Conservation (phyloP, 2,888 invertebrate species). For the Unio delphinus region DNA sequence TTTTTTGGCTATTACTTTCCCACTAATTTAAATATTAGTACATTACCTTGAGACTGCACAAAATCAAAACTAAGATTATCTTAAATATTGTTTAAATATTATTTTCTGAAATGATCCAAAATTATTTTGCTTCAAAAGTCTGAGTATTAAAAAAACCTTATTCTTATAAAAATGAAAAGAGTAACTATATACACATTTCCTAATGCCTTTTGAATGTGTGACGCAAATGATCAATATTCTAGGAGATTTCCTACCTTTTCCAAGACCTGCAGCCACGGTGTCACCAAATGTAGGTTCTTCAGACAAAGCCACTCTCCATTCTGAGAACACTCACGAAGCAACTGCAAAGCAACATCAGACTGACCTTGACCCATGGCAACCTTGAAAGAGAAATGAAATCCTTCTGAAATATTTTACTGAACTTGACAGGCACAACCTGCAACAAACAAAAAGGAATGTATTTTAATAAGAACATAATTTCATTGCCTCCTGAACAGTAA, state of each 20-base stretch:
- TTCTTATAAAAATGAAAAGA: no score
- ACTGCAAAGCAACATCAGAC: conserved; percentile 77
- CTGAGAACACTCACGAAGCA: conserved; percentile 76
- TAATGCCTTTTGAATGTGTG: no score
- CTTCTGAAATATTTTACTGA: not conserved
- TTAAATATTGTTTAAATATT: no score
- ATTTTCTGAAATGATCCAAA: no score
- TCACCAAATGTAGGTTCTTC: conserved; percentile 86
- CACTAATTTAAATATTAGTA: not conserved
- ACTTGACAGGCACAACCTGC: not conserved
- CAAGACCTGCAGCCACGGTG: conserved; percentile 80
- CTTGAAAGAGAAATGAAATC: conserved; percentile 67
- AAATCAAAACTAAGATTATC: no score
- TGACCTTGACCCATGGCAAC: conserved; percentile 88
- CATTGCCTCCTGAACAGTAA: no score
- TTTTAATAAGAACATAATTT: not conserved
- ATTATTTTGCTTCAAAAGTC: no score
- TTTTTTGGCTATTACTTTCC: no score
- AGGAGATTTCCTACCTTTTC: conserved; percentile 74
- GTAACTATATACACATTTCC: no score
- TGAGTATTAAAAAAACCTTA: no score
- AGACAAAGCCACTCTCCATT: conserved; percentile 84
- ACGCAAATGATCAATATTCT: not conserved
- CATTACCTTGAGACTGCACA: not conserved
- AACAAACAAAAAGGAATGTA: not conserved